phyloP scores from a whole-genome alignment of 2,888 invertebrate genomes.

The Palloptera scutellata region DNA sequence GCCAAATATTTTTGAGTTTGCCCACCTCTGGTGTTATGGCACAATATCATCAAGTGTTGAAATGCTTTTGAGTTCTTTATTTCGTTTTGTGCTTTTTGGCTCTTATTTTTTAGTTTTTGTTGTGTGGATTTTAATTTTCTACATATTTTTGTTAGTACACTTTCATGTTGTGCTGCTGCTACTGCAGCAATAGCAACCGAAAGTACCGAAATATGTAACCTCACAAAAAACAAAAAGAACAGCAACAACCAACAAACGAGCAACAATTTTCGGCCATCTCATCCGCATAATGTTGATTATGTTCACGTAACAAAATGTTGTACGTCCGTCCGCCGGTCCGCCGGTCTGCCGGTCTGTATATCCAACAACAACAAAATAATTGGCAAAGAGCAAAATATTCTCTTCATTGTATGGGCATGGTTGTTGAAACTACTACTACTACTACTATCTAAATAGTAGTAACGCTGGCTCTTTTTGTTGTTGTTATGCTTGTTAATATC shows the following conservation, averaged over 20 bases:
- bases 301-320: constrained; percentile 25
- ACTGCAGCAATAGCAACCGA: neutral
- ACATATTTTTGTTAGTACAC: neutral
- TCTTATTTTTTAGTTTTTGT: too few relatives aligned
- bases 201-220: too few relatives aligned
- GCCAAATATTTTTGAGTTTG: too few relatives aligned
- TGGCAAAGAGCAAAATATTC: neutral
- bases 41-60: too few relatives aligned
- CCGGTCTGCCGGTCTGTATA: neutral
- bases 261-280: constrained; percentile 36
- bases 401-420: too few relatives aligned
- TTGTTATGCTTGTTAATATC: constrained; percentile 6
- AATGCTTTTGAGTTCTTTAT: too few relatives aligned
- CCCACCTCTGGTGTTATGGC: too few relatives aligned
- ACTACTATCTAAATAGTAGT: neutral
- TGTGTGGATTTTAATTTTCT: too few relatives aligned
- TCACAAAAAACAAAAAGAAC: too few relatives aligned
- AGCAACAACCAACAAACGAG: neutral
- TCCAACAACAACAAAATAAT: neutral
- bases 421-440: neutral
- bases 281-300: constrained; percentile 43
- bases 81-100: too few relatives aligned
- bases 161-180: neutral
- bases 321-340: neutral
- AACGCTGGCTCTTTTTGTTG: neutral